Evolutionary conservation across 2,888 invertebrate genomes (phyloP).

Genomic region (Adineta ricciae): DNA sequence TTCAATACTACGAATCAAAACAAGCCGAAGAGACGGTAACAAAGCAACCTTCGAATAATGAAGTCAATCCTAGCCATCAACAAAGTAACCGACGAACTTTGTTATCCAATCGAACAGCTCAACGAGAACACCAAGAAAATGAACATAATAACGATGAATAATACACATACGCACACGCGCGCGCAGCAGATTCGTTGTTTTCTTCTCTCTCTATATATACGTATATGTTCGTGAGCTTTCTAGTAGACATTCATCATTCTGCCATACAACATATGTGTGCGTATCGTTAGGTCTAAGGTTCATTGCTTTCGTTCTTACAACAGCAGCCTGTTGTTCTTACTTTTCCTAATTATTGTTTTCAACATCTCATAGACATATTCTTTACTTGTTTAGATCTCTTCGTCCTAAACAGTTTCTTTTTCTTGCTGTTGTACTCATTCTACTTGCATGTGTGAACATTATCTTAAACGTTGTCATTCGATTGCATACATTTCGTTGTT

Average conservation of each 20-base stretch:
- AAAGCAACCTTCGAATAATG: background rate
- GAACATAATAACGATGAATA: background rate
- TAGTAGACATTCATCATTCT: background rate
- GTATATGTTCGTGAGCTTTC: background rate
- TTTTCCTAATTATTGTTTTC: background rate
- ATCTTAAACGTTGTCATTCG: background rate
- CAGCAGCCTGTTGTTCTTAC: background rate
- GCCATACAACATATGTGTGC: background rate
- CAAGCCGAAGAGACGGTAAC: slow-evolving; percentile 13
- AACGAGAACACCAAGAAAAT: background rate
- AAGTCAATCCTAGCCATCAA: background rate
- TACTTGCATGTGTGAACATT: background rate
- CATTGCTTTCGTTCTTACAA: background rate
- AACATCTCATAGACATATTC: background rate
- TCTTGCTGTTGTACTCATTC: too few relatives aligned
- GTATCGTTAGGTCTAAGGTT: background rate
- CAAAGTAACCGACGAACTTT: background rate
- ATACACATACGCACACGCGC: background rate
- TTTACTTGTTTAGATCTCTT: background rate
- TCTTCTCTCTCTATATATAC: background rate
- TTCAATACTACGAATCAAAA: slow-evolving; percentile 74
- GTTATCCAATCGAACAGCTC: background rate
- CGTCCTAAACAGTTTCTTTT: background rate
- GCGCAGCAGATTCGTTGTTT: background rate
- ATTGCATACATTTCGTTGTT: background rate